Evolutionary conservation across 2,113 vertebrate species (phyloP), one percentile per base, ranked within the genome.

Genomic region (Periophthalmodon schlosseri): DNA sequence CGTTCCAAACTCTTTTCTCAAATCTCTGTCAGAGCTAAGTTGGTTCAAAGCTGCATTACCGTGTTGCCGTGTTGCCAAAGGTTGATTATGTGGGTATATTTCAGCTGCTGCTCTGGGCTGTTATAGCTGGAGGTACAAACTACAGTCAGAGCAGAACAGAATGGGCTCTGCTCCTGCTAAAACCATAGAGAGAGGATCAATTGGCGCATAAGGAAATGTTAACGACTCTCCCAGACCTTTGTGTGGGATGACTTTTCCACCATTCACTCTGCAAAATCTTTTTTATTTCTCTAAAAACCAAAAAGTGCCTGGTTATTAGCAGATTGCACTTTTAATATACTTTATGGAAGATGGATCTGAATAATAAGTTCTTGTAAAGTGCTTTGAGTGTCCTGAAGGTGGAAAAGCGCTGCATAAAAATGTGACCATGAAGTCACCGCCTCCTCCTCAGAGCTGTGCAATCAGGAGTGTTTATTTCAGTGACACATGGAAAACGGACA

Each of bases 31-130:
- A 85, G 80, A 73, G 90, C 85, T 95, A 92, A 84, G 94, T 90
- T 39, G 92, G 93, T 90, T 93, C 93, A 76, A 89, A 81, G 88
- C 89, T 88, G 81, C 84, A 88, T 83, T 94, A 95, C 95, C 95
- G 96, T 94, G 95, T 93, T 92, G 94, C 95, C 95, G 94, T 95
- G 95, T 95, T 93, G 94, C 86, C 89, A 91, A 95, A 95, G 93
- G 94, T 95, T 95, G 95, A 98, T 97, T 96, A 96, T 88, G 91
- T 94, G 89, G 95, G 94, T 95, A 94, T 96, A 95, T 96, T 96
- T 95, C 94, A 95, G 94, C 92, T 85, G 91, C 91, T 91, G 93
- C 95, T 96, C 92, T 93, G 95, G 91, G 95, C 96, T 95, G 94
- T 95, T 95, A 94, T 92, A 93, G 94, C 95, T 95, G 67, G 93